These are phyloP conservation scores for Marronus borbonicus DNA, from an alignment of 2,888 invertebrate species.

Conservation along the genomic window DNA sequence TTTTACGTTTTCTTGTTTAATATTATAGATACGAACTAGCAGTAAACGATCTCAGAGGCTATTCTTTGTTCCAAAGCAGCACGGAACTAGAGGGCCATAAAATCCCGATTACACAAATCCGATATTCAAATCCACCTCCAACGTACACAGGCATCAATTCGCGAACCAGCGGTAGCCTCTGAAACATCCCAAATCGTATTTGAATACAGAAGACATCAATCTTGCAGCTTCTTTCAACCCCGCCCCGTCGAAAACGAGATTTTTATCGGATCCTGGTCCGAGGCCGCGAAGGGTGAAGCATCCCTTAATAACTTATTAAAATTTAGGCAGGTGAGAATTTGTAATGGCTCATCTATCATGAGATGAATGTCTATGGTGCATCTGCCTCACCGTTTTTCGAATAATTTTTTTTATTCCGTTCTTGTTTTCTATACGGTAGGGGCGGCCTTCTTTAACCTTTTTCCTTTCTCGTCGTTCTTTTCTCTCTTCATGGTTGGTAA, in stretches of 20 bases:
- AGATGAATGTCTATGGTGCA: constrained; percentile 37
- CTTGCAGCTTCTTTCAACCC: constrained; percentile 23
- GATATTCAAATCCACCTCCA: constrained; percentile 16
- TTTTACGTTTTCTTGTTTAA: too few relatives aligned
- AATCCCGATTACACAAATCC: constrained; percentile 19
- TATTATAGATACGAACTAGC: background rate
- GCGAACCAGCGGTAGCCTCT: background rate
- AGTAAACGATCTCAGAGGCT: background rate
- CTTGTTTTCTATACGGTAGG: too few relatives aligned
- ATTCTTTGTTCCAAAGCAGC: background rate
- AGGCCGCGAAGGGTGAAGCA: constrained; percentile 29
- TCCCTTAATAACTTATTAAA: constrained; percentile 53
- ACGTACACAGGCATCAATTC: background rate
- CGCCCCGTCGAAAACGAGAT: constrained; percentile 34
- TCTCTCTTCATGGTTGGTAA: constrained; percentile 8
- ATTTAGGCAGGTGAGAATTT: constrained; percentile 54
- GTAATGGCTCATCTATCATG: constrained; percentile 54
- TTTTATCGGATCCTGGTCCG: constrained; percentile 50
- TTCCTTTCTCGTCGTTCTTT: constrained; percentile 6
- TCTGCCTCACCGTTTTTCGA: too few relatives aligned
- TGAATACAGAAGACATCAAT: constrained; percentile 53
- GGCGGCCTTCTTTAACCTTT: background rate
- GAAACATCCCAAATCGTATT: constrained; percentile 34
- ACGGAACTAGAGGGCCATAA: background rate
- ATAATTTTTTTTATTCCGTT: background rate